phyloP scores from a whole-genome alignment of 2,113 vertebrate genomes.

The Xenopus tropicalis region UCB_Xtro_10.0 CM004444.2:32092501-32093000 shows the following conservation, averaged over 20 bases:
- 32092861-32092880: constrained; percentile 87
- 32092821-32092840: constrained; percentile 85
- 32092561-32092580: constrained; percentile 17
- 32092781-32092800: constrained; percentile 50
- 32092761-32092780: background rate
- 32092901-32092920: constrained; percentile 20
- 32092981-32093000: too few species aligned
- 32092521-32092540: constrained; percentile 36
- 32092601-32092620: background rate
- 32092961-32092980: too few species aligned
- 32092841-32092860: constrained; percentile 89
- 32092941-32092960: too few species aligned
- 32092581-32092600: constrained; percentile 22
- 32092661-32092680: constrained; percentile 89
- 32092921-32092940: too few species aligned
- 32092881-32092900: constrained; percentile 90
- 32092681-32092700: constrained; percentile 88
- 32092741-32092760: background rate
- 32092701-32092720: constrained; percentile 74
- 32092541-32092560: too few species aligned
- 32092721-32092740: constrained; percentile 21
- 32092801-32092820: constrained; percentile 84
- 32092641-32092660: constrained; percentile 97
- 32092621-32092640: background rate
- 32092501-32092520: constrained; percentile 91